These are phyloP conservation scores for Gymnocheta viridis DNA, from an alignment of 2,888 invertebrate species.

Conservation along the genomic window DNA sequence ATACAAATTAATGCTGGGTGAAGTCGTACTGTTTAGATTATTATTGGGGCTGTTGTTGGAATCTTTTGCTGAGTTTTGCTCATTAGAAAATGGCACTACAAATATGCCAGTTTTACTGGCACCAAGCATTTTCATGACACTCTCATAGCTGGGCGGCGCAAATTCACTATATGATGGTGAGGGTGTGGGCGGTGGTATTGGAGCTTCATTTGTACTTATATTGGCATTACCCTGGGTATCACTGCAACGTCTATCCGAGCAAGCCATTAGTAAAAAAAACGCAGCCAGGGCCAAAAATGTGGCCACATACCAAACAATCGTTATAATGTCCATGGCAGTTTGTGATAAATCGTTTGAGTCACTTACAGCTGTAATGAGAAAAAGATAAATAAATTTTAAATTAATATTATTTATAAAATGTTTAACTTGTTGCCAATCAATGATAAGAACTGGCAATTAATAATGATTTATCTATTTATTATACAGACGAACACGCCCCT, in stretches of 20 bases:
- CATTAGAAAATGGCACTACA: conserved; percentile 77
- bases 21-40: conserved; percentile 25
- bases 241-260: conserved; percentile 79
- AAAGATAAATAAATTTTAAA: conserved; percentile 8
- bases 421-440: neutral
- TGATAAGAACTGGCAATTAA: neutral
- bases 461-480: neutral
- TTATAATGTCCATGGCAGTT: conserved; percentile 81
- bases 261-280: conserved; percentile 81
- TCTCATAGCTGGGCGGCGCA: conserved; percentile 81
- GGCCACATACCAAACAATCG: conserved; percentile 81
- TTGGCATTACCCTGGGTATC: conserved; percentile 69
- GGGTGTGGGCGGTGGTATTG: conserved; percentile 79
- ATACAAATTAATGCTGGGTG: conserved; percentile 73
- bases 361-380: conserved; percentile 60
- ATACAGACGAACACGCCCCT: neutral
- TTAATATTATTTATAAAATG: neutral
- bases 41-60: neutral
- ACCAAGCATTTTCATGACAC: conserved; percentile 78
- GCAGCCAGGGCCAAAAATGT: conserved; percentile 81
- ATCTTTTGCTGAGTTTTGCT: conserved; percentile 45
- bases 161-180: conserved; percentile 81
- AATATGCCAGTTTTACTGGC: conserved; percentile 77
- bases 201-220: conserved; percentile 70
- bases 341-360: conserved; percentile 78